phyloP scores from a whole-genome alignment of 1,140 invertebrate species.

The Drosophila kepulauana region DNA sequence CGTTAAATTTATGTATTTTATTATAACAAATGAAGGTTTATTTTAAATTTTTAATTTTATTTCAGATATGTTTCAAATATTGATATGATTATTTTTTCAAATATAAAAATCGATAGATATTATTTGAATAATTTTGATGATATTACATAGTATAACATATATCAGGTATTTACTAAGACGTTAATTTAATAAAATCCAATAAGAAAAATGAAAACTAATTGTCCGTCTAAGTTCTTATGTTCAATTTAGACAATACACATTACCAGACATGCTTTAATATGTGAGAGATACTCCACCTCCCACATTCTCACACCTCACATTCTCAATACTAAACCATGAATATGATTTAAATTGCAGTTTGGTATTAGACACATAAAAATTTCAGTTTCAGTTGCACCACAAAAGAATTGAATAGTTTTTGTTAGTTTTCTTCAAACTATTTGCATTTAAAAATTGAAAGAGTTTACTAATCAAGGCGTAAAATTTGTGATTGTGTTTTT shows the following conservation, averaged over 20 bases:
- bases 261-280: conserved; percentile 16
- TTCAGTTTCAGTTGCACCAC: conserved; percentile 29
- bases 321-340: conserved; percentile 35
- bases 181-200: not conserved
- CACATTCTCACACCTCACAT: too few relatives aligned
- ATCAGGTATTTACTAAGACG: too few relatives aligned
- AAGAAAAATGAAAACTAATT: conserved; percentile 45
- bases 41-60: too few relatives aligned
- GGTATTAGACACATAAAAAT: conserved; percentile 62
- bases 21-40: too few relatives aligned
- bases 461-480: conserved; percentile 59
- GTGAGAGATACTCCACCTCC: conserved; percentile 39
- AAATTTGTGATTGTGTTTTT: conserved; percentile 58
- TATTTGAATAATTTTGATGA: too few relatives aligned
- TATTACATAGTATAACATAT: too few relatives aligned
- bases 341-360: conserved; percentile 36
- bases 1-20: too few relatives aligned
- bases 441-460: not conserved
- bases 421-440: not conserved
- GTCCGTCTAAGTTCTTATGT: conserved; percentile 50
- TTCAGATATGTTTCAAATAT: too few relatives aligned
- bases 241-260: conserved; percentile 43
- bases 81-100: too few relatives aligned
- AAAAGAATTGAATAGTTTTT: conserved; percentile 3
- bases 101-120: too few relatives aligned